Conservation (phyloP, 2,113 vertebrate species). For the Piaya cayana region DNA sequence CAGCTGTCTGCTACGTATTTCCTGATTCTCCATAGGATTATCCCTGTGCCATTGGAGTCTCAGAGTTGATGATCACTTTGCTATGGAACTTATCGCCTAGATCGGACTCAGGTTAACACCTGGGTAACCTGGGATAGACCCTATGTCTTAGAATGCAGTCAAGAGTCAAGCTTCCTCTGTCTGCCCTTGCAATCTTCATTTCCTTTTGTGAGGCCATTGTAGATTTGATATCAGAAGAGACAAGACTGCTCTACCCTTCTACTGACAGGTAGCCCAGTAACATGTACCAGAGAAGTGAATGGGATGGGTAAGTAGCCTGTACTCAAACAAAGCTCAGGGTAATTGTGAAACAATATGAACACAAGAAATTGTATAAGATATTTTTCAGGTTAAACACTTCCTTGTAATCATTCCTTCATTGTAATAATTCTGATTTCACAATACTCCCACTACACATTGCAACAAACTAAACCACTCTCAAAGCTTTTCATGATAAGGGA, state of each 20-base stretch:
- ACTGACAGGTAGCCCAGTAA: too few species aligned
- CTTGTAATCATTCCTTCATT: too few species aligned
- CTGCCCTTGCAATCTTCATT: not conserved
- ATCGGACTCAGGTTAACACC: not conserved
- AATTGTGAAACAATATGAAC: too few species aligned
- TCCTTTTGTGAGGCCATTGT: not conserved
- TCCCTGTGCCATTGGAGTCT: not conserved
- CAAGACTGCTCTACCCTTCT: not conserved
- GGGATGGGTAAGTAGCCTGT: too few species aligned
- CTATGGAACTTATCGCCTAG: not conserved
- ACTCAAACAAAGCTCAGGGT: too few species aligned
- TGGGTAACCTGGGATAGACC: not conserved
- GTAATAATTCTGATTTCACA: too few species aligned
- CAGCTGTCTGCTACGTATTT: not conserved
- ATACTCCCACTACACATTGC: not conserved
- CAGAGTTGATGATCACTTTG: not conserved
- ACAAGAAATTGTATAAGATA: too few species aligned
- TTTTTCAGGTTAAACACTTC: too few species aligned
- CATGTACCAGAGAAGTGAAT: too few species aligned
- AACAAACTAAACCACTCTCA: not conserved
- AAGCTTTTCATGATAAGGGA: not conserved
- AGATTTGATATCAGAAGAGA: not conserved
- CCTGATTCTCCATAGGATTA: not conserved
- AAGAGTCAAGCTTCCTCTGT: not conserved
- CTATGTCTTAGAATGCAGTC: not conserved